Base-by-base conservation (phyloP, 35 echinoderm and acorn worm species). In the Chiridota heheva region DNA sequence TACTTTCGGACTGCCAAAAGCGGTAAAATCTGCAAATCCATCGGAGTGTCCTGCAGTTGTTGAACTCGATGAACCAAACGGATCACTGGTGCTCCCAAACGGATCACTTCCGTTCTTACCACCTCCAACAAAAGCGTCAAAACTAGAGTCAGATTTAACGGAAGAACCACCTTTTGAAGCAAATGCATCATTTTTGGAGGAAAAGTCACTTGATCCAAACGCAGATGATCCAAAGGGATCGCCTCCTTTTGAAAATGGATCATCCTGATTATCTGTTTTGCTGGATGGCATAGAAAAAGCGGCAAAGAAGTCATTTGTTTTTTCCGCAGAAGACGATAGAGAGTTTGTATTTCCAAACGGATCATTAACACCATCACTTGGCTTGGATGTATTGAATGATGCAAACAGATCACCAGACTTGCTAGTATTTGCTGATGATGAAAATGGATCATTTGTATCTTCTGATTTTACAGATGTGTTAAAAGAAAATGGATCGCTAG, bases 21-120 rank as follows among this genome's bases (percentile, higher is more conserved):
- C 89, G 30, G 93, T 89, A 88, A 97, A 97, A 48, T 81, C 67
- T 32, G 88, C 93, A 74, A 97, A 91, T 33, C 88, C 82, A 74
- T 88, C 93, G 26, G 78, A 45, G 15, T 33, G 56, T 18, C 69
- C 40, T n/a, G 36, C 60, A 39, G 81, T 66, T 47, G 53, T 75
- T 31, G 69, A 42, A 44, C 35, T 41, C 34, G 24, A 51, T 20
- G 73, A 78, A 15, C n/a, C n/a, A 25, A 86, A 81, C 13, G 89
- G 84, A 82, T 86, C 84, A 8, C 38, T 57, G 51, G 82, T 74
- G 49, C 74, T 80, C 24, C 70, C 63, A 44, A 86, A 86, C 22
- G 83, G 83, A 37, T 86, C 83, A 28, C 28, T 76, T 42, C 30
- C 47, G 28, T 20, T 39, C 13, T 42, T 42, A 31, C 63, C 57